Percentiles rank a stretch among this genome's conserved stretches.
Evolutionary conservation across 1,140 invertebrate species (phyloP).

Genomic region (Ceratina australensis): DNA sequence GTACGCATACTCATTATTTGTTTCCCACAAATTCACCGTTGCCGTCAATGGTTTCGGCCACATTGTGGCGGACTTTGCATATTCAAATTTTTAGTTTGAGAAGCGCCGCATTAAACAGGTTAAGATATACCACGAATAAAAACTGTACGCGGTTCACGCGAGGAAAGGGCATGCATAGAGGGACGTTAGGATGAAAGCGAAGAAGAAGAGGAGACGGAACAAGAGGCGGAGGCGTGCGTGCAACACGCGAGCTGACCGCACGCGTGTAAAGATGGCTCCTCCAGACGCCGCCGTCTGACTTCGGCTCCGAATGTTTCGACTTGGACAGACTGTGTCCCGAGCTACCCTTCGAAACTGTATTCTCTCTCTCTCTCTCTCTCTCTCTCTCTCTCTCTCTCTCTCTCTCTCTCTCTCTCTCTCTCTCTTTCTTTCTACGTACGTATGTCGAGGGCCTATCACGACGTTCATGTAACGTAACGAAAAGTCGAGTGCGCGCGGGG

Average conservation of each 20-base stretch:
- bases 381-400: no score
- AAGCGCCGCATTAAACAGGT: no score
- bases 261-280: constrained; percentile 74
- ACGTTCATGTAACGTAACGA: constrained; percentile 51
- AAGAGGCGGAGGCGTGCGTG: constrained; percentile 63
- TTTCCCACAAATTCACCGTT: no score
- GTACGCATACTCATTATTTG: no score
- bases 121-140: no score
- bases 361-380: no score
- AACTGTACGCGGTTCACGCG: not conserved
- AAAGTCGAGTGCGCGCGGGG: constrained; percentile 65
- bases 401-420: no score
- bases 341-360: constrained; percentile 51
- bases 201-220: constrained; percentile 32
- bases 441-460: constrained; percentile 64
- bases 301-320: constrained; percentile 43
- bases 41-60: no score
- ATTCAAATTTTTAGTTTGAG: no score
- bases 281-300: constrained; percentile 33
- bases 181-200: not conserved
- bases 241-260: constrained; percentile 74
- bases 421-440: constrained; percentile 20
- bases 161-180: not conserved
- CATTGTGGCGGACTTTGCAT: no score
- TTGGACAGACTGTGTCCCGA: constrained; percentile 35